A percentile compares a stretch with the other conserved stretches of the same genome.
Conservation (phyloP, 2,113 vertebrate genomes). For the Tetraodon nigroviridis region DNA sequence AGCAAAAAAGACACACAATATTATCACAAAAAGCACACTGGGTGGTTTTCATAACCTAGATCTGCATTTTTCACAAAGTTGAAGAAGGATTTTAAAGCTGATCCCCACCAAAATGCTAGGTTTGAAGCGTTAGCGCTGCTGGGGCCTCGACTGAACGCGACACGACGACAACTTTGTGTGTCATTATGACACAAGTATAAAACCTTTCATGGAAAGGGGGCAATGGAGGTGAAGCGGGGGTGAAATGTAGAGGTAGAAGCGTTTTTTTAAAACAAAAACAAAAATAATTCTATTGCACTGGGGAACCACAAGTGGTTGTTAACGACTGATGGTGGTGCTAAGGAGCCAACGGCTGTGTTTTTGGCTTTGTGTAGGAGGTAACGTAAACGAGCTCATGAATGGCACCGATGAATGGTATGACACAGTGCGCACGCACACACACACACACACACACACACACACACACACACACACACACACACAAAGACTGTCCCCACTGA, state of each 20-base stretch:
- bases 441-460: too few species aligned
- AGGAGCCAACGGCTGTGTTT: conserved; percentile 2
- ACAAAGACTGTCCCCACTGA: background rate
- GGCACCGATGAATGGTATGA: conserved; percentile 32
- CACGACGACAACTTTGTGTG: conserved; percentile 41
- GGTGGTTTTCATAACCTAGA: too few species aligned
- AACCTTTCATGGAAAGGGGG: conserved; percentile 65
- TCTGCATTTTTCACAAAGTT: too few species aligned
- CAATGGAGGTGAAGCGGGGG: conserved; percentile 30
- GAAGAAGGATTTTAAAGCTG: too few species aligned
- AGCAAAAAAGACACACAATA: too few species aligned
- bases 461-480: too few species aligned
- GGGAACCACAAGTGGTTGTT: conserved; percentile 11
- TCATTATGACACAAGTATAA: conserved; percentile 61
- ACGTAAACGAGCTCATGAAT: conserved; percentile 30
- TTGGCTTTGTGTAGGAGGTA: conserved; percentile 9
- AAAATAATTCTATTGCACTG: conserved; percentile 15
- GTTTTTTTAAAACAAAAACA: conserved; percentile 4
- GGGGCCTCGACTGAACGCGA: conserved; percentile 18
- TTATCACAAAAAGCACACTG: too few species aligned
- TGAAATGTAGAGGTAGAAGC: conserved; percentile 57
- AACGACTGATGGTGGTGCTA: background rate
- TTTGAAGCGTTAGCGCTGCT: too few species aligned
- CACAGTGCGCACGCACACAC: conserved; percentile 32
- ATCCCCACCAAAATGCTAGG: too few species aligned